These are phyloP conservation scores for Cardinalis cardinalis DNA, from an alignment of 2,113 vertebrate genomes.

Conservation along the genomic window DNA sequence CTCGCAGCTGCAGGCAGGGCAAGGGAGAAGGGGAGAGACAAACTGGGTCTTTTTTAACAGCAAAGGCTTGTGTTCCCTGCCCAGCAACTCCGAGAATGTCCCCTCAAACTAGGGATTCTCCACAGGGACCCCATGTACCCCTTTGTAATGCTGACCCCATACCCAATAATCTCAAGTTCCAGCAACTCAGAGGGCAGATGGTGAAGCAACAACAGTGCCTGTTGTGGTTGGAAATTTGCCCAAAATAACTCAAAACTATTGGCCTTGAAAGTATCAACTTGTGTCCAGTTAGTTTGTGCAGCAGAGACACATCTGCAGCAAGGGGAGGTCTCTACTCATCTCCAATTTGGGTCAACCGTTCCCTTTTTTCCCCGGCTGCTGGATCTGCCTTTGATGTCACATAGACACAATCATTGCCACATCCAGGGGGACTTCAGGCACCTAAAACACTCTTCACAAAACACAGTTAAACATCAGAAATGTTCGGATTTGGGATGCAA, in stretches of 20 bases:
- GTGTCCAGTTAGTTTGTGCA: neutral
- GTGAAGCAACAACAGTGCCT: neutral
- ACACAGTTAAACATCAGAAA: neutral
- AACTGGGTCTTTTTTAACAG: neutral
- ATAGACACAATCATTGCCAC: neutral
- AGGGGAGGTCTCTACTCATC: neutral
- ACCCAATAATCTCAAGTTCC: neutral
- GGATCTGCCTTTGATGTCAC: neutral
- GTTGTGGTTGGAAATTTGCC: conserved; percentile 24
- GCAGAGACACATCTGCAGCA: neutral
- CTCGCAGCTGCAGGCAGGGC: neutral
- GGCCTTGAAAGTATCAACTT: neutral
- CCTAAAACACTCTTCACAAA: neutral
- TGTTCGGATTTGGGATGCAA: neutral
- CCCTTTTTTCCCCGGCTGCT: neutral
- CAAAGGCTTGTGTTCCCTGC: neutral
- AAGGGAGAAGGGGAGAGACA: neutral
- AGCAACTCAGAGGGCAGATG: neutral
- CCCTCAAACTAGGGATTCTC: neutral
- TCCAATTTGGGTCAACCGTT: neutral
- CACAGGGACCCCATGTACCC: neutral
- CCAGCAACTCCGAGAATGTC: neutral
- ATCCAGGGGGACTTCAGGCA: neutral
- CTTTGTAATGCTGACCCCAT: neutral
- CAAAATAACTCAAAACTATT: neutral